Evolutionary conservation across 1,140 invertebrate species (phyloP), one percentile per base, ranked within the genome.

Genomic region (Nixonia krombeini): DNA sequence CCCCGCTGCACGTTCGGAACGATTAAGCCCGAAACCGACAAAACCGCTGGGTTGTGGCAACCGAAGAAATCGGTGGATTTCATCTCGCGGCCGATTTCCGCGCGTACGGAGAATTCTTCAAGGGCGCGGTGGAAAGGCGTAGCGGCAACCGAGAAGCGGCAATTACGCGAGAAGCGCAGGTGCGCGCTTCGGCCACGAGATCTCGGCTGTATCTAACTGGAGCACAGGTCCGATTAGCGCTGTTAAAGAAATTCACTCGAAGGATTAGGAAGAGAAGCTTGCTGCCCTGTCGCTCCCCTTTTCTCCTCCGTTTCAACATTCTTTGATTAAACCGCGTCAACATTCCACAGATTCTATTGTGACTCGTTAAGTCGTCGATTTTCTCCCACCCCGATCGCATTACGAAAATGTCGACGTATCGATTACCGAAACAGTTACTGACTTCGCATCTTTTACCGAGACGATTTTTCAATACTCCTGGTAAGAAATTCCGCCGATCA

Each of bases 171-270:
- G 41, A 31, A 40, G 38, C 23, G 55, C 65, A 61, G 45, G 52
- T 52, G 64, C 59, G 21, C 42, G 28, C 16, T 25, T 6, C 31
- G 31, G 35, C 10, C 16, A 9, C 28, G 16, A 5, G 23, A 29
- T 17, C 13, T 13, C 7, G 8, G 25, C 52, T 65, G 59, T 58
- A 66, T 70, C 75, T 76, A 82, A 81, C 72, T 76, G 67, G 76
- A 70, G 67, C 76, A 80, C 66, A 72, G 28, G 64, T 69, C 62
- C 76, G 77, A 79, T 80, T 82, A 80, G 65, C 61, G 55, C 51
- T 61, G 51, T 67, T 45, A 56, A 35, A 50, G 56, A 59, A 67
- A 61, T 61, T 61, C 64, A n/a, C n/a, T n/a, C n/a, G n/a, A n/a
- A n/a, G n/a, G n/a, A n/a, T 15, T 51, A 16, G 38, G 13, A 28